Evolutionary conservation across 2,113 vertebrate species (phyloP).

Genomic region (Genyomyrus donnyi): DNA sequence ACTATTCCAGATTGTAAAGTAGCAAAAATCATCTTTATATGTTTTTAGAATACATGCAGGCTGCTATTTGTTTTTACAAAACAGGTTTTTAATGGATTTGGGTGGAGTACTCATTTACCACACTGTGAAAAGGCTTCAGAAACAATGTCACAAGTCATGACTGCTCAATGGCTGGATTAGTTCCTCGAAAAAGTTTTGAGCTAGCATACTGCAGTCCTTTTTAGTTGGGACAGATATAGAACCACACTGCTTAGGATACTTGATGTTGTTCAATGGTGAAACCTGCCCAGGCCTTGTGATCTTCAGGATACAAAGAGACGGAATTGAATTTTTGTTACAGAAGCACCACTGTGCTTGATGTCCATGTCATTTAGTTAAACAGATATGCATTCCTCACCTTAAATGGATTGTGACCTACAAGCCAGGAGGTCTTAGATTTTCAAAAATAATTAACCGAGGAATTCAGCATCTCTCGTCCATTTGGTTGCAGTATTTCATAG

Average conservation of each 20-base stretch:
- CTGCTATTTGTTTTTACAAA: background rate
- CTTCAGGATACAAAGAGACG: background rate
- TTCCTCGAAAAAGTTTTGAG: background rate
- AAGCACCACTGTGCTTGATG: background rate
- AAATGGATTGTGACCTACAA: conserved; percentile 5
- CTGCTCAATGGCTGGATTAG: background rate
- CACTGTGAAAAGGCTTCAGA: background rate
- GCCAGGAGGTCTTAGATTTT: background rate
- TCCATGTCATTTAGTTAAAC: background rate
- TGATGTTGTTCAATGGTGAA: background rate
- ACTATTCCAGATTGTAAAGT: background rate
- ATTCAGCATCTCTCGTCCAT: background rate
- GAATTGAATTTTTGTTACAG: background rate
- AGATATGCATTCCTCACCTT: background rate
- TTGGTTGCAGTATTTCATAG: background rate
- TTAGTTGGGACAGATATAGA: background rate
- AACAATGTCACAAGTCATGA: background rate
- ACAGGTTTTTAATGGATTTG: conserved; percentile 3
- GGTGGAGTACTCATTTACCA: background rate
- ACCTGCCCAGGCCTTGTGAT: background rate
- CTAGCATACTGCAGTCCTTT: background rate
- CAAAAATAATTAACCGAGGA: background rate
- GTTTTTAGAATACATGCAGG: background rate
- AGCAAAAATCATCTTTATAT: background rate
- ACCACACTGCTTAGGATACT: background rate